phyloP scores from a whole-genome alignment of 2,888 invertebrate genomes.

The Neoscelio sp. region DNA sequence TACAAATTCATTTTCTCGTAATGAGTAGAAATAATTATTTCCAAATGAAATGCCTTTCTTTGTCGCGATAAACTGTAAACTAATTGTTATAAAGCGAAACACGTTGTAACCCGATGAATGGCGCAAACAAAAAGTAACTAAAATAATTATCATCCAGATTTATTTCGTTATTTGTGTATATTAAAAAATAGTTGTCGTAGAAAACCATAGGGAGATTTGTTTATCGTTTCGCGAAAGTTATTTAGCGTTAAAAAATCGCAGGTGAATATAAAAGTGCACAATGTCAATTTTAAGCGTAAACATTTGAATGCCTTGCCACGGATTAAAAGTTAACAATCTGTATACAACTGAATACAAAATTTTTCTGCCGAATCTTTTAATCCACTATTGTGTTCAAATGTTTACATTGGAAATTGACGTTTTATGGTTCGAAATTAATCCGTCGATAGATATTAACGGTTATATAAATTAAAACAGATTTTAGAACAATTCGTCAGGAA shows the following conservation, averaged over 20 bases:
- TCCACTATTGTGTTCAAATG: slow-evolving; percentile 44
- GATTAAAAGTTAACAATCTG: slow-evolving; percentile 55
- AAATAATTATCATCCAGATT: too few species aligned
- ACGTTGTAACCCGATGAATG: not conserved
- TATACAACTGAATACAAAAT: not conserved
- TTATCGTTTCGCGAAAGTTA: slow-evolving; percentile 26
- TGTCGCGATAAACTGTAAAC: slow-evolving; percentile 17
- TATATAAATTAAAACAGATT: slow-evolving; percentile 28
- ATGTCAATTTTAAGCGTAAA: slow-evolving; percentile 47
- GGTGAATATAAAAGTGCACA: slow-evolving; percentile 42
- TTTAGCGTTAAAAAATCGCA: slow-evolving; percentile 26
- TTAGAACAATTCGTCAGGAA: not conserved
- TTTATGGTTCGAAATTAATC: slow-evolving; percentile 49
- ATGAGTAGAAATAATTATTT: slow-evolving; percentile 17
- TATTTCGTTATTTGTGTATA: too few species aligned
- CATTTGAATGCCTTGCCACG: slow-evolving; percentile 21
- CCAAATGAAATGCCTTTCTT: slow-evolving; percentile 16
- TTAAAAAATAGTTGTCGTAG: too few species aligned
- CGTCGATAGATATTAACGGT: slow-evolving; percentile 11
- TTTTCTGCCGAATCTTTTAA: slow-evolving; percentile 44
- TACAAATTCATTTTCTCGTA: slow-evolving; percentile 8
- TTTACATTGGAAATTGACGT: slow-evolving; percentile 52
- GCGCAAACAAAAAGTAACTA: slow-evolving; percentile 2
- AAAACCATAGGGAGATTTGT: too few species aligned
- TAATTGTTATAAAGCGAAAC: slow-evolving; percentile 34